Base-by-base conservation (phyloP, 2,113 vertebrate species). In the Petromus typicus region DNA sequence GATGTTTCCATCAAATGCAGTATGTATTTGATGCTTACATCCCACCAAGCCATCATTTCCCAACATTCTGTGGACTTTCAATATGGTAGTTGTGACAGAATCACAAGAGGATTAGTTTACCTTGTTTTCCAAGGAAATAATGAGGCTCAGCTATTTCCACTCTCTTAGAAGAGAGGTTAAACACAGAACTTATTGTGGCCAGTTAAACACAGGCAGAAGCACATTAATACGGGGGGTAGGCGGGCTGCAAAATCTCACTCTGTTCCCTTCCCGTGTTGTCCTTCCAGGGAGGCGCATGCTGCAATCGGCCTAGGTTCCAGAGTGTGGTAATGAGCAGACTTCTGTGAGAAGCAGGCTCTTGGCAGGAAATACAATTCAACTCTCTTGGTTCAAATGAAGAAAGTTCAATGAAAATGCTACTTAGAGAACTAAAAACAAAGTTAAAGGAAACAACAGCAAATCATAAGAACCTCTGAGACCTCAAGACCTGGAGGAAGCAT, bases 71-170 rank as follows among this genome's bases (percentile, higher is more conserved):
- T 45, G 23, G 7, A 71, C 17, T 45, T 56, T n/a, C 45, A 45
- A 22, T n/a, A 48, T 64, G 1, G 3, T 63, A 7, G 43, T 71
- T 22, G 5, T 73, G 63, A 43, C 2, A 30, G 6, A 7, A 13
- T 82, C 25, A 25, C 30, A 81, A 18, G 16, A 27, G 17, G 3
- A 48, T 80, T 85, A 54, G 2, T 34, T 40, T 25, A 27, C 40
- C 23, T 67, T 51, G 16, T 82, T 90, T 84, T 66, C 14, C n/a
- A 88, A 75, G 34, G 84, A 87, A 90, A 86, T 57, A 3, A 2
- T 34, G 25, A 59, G 1, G 25, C 1, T 66, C 2, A 45, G 27
- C 3, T 61, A 63, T 82, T 43, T 75, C 12, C 23, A 13, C 37
- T 91, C 9, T 22, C 34, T 87, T 71, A 61, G 25, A 92, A 87